Percentiles rank a stretch among this genome's conserved stretches.
Evolutionary conservation across 2,888 invertebrate genomes (phyloP).

Genomic region (Chloroclysta siterata): DNA sequence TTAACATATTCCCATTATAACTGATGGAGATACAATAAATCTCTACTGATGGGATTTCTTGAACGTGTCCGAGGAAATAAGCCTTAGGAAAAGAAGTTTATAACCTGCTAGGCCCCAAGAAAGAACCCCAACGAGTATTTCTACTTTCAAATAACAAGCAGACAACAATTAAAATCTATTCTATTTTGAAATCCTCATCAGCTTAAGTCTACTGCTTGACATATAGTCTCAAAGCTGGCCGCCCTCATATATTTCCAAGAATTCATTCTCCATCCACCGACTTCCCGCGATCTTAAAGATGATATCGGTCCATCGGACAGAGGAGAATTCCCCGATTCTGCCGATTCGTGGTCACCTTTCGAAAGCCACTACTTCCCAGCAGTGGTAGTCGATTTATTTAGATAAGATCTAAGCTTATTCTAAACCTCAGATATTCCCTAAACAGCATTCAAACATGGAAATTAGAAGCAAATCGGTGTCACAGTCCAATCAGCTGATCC

Average conservation of each 20-base stretch:
- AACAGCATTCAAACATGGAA: conserved; percentile 31
- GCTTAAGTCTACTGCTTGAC: background rate
- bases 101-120: background rate
- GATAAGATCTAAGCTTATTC: conserved; percentile 17
- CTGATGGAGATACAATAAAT: too few relatives aligned
- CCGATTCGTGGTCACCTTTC: background rate
- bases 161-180: too few relatives aligned
- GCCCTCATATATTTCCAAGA: background rate
- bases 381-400: background rate
- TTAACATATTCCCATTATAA: too few relatives aligned
- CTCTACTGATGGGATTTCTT: background rate
- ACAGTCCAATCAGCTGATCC: conserved; percentile 41
- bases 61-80: background rate
- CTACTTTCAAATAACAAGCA: too few relatives aligned
- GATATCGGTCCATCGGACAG: background rate
- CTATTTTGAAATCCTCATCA: background rate
- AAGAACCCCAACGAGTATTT: too few relatives aligned
- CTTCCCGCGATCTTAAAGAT: background rate
- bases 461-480: conserved; percentile 37
- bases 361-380: background rate
- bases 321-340: background rate
- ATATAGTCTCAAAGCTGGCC: too few relatives aligned
- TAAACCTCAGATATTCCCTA: conserved; percentile 14
- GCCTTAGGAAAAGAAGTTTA: background rate
- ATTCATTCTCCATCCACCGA: too few relatives aligned